Conservation (phyloP, 1,140 invertebrate genomes). For the Temnothorax longispinosus region DNA sequence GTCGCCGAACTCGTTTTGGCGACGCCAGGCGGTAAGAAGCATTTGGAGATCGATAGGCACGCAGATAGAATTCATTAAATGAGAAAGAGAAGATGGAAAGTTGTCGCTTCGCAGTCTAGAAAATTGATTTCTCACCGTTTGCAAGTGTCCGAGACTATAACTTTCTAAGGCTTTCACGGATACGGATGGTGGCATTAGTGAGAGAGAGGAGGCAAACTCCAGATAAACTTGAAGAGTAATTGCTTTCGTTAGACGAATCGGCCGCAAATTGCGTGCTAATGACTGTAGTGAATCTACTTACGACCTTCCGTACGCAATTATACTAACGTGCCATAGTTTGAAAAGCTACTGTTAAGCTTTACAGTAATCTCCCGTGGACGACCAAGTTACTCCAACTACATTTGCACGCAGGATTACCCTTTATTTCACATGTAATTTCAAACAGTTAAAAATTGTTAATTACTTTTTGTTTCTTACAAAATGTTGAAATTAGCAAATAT, state of each 20-base stretch:
- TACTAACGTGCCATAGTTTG: conserved; percentile 4
- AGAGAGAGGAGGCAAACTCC: conserved; percentile 30
- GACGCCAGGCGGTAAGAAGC: background rate
- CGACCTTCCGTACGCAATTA: conserved; percentile 13
- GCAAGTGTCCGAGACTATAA: conserved; percentile 36
- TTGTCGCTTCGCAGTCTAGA: conserved; percentile 53
- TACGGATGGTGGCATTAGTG: background rate
- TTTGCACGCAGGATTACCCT: background rate
- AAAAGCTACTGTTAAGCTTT: conserved; percentile 29
- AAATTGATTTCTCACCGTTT: conserved; percentile 68
- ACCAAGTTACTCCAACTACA: background rate
- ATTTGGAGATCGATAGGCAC: conserved; percentile 35
- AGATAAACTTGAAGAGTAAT: conserved; percentile 61
- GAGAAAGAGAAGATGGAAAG: conserved; percentile 56
- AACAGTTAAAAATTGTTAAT: background rate
- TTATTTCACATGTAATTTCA: background rate
- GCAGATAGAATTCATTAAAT: conserved; percentile 63
- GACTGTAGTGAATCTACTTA: conserved; percentile 43
- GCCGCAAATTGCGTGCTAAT: conserved; percentile 55
- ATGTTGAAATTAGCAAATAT: background rate
- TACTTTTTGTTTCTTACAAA: background rate
- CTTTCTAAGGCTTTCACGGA: conserved; percentile 36
- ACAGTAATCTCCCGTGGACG: background rate
- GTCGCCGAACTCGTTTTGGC: background rate
- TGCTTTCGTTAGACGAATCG: conserved; percentile 66